phyloP scores from a whole-genome alignment of 1,140 invertebrate genomes.

The Brachionus sp. region DNA sequence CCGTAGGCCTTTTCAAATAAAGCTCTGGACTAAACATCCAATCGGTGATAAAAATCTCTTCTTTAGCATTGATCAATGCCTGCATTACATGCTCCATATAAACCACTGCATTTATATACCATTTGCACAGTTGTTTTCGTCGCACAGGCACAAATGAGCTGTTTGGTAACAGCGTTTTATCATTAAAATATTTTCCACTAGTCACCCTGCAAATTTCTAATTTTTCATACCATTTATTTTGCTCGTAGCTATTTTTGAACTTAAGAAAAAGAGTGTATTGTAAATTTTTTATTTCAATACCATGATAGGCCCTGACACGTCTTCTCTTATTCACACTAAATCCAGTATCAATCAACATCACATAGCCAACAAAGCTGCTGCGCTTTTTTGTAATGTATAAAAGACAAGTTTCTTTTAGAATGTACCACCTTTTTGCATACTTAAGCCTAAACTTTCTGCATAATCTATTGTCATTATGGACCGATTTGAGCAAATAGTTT shows the following conservation, averaged over 20 bases:
- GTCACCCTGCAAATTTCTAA: neutral
- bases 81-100: conserved; percentile 85
- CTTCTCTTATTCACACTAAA: neutral
- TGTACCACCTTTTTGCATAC: neutral
- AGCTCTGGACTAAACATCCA: conserved; percentile 94
- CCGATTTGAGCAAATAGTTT: neutral
- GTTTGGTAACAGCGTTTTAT: neutral
- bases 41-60: conserved; percentile 92
- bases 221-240: conserved; percentile 14
- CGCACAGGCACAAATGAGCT: conserved; percentile 3
- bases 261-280: neutral
- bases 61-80: conserved; percentile 77
- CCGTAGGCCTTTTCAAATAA: conserved; percentile 78
- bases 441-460: neutral
- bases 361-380: neutral
- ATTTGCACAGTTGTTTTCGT: neutral
- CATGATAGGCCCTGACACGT: neutral
- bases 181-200: neutral
- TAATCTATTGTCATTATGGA: neutral
- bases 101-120: conserved; percentile 76
- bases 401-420: neutral
- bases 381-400: neutral
- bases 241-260: neutral
- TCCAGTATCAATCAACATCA: neutral
- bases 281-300: conserved; percentile 2